Evolutionary conservation across 37 sponge, comb jelly and placozoan species (phyloP).

Genomic region (Mnemiopsis leidyi): DNA sequence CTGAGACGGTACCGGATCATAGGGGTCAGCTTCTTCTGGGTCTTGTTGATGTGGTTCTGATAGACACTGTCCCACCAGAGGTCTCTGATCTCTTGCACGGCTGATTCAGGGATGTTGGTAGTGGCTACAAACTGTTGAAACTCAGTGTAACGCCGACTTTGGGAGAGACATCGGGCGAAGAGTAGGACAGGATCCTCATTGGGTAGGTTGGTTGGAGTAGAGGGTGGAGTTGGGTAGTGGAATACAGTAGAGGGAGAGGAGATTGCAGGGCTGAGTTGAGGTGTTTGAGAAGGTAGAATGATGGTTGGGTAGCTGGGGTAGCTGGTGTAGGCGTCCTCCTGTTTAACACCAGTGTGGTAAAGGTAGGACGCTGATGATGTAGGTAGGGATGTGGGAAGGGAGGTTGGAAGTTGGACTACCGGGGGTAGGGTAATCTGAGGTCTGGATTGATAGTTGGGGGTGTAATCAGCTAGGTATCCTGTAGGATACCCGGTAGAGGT

Average conservation of each 20-base stretch:
- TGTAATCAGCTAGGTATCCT: no score
- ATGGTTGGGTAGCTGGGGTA: conserved; percentile 7
- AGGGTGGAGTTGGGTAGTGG: conserved; percentile 52
- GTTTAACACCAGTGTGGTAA: not conserved
- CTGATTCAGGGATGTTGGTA: conserved; percentile 8
- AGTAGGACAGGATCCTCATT: not conserved
- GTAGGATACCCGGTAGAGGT: not conserved
- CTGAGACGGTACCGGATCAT: conserved; percentile 48
- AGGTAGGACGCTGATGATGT: not conserved
- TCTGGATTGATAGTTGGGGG: not conserved
- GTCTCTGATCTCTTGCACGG: conserved; percentile 7
- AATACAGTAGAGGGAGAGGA: not conserved
- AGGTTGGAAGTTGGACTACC: not conserved
- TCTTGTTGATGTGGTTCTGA: conserved; percentile 16
- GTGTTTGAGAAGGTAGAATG: not conserved
- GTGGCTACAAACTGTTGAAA: conserved; percentile 27
- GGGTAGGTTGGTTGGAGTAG: not conserved
- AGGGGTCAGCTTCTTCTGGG: conserved; percentile 12
- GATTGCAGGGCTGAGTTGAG: not conserved
- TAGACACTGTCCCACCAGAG: conserved; percentile 63
- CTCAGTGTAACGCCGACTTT: not conserved
- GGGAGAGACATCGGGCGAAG: conserved; percentile 1
- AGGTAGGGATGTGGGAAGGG: not conserved
- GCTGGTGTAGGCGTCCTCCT: not conserved
- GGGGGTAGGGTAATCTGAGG: not conserved